Base-by-base conservation (phyloP, 2,888 invertebrate genomes). In the Heliconius aoede region DNA sequence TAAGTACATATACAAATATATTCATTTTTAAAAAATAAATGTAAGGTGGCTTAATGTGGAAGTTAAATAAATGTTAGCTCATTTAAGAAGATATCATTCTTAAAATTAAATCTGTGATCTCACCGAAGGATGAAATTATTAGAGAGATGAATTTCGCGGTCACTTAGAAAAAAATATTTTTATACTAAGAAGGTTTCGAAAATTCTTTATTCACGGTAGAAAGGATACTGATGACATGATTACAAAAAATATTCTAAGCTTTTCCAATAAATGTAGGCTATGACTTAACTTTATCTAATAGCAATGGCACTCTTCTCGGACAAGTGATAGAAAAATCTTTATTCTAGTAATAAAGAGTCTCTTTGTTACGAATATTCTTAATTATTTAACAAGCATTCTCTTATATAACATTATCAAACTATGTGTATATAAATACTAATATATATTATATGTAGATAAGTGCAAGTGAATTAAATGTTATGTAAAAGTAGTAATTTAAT, bases 251-350 rank as follows among this genome's bases (percentile, higher is more conserved):
- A 62, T 4, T 32, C 1, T 21, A 28, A n/a, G 9, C 21, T 67
- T 28, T 28, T 68, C 46, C 21, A 28, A 46, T 30, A 46, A 28
- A 51, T 32, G n/a, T 28, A 26, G 9, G 28, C 67, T 28, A 21
- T 21, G 61, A 28, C 24, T 61, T 32, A 8, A 61, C 21, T 40
- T 30, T 24, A 24, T 24, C 28, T 55, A 24, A 32, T 15, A 58
- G 32, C 32, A 15, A 40, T 18, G 40, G 32, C 24, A 32, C 46
- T 36, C 36, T 58, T 62, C 67, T 72, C 60, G 67, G 9, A 60
- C 67, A 67, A 72, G 72, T 67, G 21, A 58, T 51, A 60, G 24
- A 18, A 15, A 40, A 71, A 76, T 64, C 58, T 46, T 72, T 72
- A 51, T 55, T 64, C 26, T 62, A 30, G 32, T 26, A 21, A 60